Conservation (phyloP, 2,888 invertebrate species). For the Diadromus collaris region DNA sequence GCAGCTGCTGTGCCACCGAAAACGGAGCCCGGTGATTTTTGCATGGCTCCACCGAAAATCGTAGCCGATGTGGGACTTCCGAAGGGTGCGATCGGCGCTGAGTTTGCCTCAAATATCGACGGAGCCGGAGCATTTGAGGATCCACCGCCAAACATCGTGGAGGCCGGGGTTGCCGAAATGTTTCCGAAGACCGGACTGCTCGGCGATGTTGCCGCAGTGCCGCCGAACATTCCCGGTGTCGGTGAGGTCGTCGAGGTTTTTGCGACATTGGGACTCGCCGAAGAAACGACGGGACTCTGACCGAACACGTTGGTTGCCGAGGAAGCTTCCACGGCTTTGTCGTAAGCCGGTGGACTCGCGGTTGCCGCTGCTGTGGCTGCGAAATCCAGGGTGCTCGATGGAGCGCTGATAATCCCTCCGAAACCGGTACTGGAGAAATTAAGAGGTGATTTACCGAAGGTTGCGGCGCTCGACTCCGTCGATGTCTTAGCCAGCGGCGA, state of each 20-base stretch:
- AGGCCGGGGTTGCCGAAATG: slow-evolving; percentile 40
- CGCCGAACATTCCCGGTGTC: slow-evolving; percentile 51
- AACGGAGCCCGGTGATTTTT: slow-evolving; percentile 50
- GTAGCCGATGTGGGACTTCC: slow-evolving; percentile 48
- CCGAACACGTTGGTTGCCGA: slow-evolving; percentile 51
- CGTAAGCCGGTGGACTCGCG: slow-evolving; percentile 50
- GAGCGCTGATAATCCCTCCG: slow-evolving; percentile 42
- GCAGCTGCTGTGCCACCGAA: slow-evolving; percentile 60
- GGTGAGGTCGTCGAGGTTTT: slow-evolving; percentile 46
- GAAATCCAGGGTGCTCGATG: slow-evolving; percentile 52
- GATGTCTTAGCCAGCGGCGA: slow-evolving; percentile 31
- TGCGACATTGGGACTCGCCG: slow-evolving; percentile 36
- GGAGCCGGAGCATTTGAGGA: slow-evolving; percentile 30
- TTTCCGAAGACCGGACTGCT: slow-evolving; percentile 61
- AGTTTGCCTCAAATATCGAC: slow-evolving; percentile 48
- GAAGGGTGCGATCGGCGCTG: slow-evolving; percentile 50
- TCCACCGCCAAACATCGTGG: slow-evolving; percentile 65
- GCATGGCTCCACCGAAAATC: slow-evolving; percentile 57
- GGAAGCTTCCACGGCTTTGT: slow-evolving; percentile 45
- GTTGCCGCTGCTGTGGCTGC: slow-evolving; percentile 49
- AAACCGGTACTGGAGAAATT: slow-evolving; percentile 50
- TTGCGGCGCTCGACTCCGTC: slow-evolving; percentile 23
- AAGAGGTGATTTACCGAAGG: slow-evolving; percentile 49
- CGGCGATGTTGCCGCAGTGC: slow-evolving; percentile 38
- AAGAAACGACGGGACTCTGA: slow-evolving; percentile 47